Evolutionary conservation across 2,113 vertebrate species (phyloP).

Genomic region (Apteryx owenii): DNA sequence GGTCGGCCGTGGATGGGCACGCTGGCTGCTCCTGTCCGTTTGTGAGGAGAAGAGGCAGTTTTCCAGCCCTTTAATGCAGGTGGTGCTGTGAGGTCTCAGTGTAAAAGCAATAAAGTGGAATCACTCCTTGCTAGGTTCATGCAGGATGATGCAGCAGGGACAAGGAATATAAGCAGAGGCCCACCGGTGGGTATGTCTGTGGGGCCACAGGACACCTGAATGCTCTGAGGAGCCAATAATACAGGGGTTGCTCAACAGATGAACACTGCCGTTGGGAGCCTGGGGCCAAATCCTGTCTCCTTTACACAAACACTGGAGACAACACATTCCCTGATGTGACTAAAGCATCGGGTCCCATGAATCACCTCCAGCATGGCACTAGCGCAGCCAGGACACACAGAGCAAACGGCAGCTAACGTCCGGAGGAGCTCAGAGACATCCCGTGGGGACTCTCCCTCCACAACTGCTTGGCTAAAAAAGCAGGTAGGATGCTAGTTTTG

Average conservation of each 20-base stretch:
- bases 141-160: not conserved
- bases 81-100: not conserved
- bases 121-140: not conserved
- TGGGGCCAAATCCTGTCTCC: not conserved
- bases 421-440: fast-evolving
- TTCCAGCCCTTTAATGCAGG: not conserved
- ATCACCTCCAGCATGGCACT: not conserved
- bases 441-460: not conserved
- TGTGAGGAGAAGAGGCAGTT: not conserved
- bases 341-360: too few species aligned
- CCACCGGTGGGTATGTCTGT: too few species aligned
- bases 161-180: not conserved
- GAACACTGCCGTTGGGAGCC: too few species aligned
- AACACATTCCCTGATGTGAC: not conserved
- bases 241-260: too few species aligned
- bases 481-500: not conserved
- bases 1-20: not conserved
- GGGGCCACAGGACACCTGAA: not conserved
- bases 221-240: not conserved
- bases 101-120: not conserved
- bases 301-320: not conserved
- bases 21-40: not conserved
- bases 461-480: not conserved
- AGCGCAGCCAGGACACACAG: too few species aligned
- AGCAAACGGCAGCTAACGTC: not conserved